A percentile compares a stretch with the other conserved stretches of the same genome.
Evolutionary conservation across 2,888 invertebrate genomes (phyloP).

Genomic region (Alloplasta piceator): DNA sequence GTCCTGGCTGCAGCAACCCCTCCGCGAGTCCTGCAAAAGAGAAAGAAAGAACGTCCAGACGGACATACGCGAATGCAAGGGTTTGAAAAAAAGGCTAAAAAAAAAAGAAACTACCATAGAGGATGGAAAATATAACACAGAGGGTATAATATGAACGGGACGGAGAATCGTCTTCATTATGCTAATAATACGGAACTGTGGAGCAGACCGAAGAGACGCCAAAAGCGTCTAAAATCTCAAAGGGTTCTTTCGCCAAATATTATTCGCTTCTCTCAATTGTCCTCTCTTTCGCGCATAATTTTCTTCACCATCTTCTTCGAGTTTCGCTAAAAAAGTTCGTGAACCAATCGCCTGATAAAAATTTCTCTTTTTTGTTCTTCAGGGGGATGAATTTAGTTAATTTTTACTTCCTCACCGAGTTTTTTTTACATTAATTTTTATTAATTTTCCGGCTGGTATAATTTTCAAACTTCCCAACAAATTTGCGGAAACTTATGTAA

Average conservation of each 20-base stretch:
- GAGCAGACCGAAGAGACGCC: conserved; percentile 75
- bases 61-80: background rate
- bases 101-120: conserved; percentile 3
- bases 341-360: too few relatives aligned
- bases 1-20: conserved; percentile 59
- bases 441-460: too few relatives aligned
- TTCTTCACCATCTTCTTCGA: background rate
- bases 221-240: conserved; percentile 66
- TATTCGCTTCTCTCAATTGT: conserved; percentile 42
- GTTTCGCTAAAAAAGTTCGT: too few relatives aligned
- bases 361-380: too few relatives aligned
- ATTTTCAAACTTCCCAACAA: too few relatives aligned
- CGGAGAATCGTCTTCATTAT: conserved; percentile 76
- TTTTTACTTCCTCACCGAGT: too few relatives aligned
- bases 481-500: too few relatives aligned
- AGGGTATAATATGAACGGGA: background rate
- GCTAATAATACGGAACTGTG: conserved; percentile 78
- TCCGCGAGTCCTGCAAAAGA: conserved; percentile 62
- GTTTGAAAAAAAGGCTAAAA: background rate
- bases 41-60: conserved; percentile 50
- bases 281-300: background rate
- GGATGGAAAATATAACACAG: too few relatives aligned
- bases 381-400: too few relatives aligned
- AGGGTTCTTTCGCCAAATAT: conserved; percentile 32
- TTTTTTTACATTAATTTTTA: too few relatives aligned